Evolutionary conservation across 1,140 invertebrate species (phyloP), one percentile per base, ranked within the genome.

Genomic region (Anoplolepis gracilipes): DNA sequence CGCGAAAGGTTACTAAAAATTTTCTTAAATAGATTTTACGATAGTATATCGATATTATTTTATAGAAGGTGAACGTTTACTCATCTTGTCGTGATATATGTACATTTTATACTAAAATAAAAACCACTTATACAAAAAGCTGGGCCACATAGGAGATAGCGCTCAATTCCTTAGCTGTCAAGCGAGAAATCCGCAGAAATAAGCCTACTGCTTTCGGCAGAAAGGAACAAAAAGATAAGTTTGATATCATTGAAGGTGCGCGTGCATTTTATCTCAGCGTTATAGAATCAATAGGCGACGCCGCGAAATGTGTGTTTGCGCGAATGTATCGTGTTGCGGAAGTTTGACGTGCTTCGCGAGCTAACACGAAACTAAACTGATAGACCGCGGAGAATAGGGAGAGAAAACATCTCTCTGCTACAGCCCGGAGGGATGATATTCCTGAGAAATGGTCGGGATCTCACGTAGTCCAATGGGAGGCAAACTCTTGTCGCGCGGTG

Each of bases 391-490:
- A 82, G 53, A 61, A 67, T 65, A 28, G 67, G 42, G 79, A 49
- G 67, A 85, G 53, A 72, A 84, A 87, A 84, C 85, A 87, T 55
- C 33, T 55, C 33, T 53, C 22, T 53, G 55, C 42, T 16, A 42
- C 28, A 87, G 69, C 88, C 82, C 85, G 19, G 19, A 19, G 86
- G 85, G 88, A 90, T 19, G 46, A 49, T 89, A 90, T 90, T 88
- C 69, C 89, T 87, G 76, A 91, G 89, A 90, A 90, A 89, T 87
- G 85, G 85, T 73, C 55, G 33, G 78, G 84, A 76, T 88, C n/a
- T n/a, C n/a, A n/a, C 82, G 28, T 75, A 87, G 82, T 75, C 85
- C 85, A 46, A 19, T 28, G 86, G 76, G 86, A 90, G 72, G 33
- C 46, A 72, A 88, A 87, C 89, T 88, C 86, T 92, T 88, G 85